Evolutionary conservation across 2,113 vertebrate genomes (phyloP).

Genomic region (Cryptomyrus ogoouensis): DNA sequence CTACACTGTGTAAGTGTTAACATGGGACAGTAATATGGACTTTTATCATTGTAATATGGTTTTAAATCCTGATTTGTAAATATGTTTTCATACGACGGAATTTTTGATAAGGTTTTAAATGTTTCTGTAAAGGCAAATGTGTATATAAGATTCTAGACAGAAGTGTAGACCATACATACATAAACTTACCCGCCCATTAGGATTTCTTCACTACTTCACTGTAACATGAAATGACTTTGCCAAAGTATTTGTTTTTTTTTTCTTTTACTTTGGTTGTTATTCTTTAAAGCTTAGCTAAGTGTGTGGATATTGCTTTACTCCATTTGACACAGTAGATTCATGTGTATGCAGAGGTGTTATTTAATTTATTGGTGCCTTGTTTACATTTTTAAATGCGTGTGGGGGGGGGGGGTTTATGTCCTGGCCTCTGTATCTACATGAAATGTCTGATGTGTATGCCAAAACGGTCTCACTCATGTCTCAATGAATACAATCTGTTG

Average conservation of each 20-base stretch:
- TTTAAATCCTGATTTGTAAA: slow-evolving; percentile 63
- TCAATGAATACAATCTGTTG: slow-evolving; percentile 53
- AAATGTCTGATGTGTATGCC: slow-evolving; percentile 39
- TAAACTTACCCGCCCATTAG: slow-evolving; percentile 58
- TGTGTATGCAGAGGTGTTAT: not conserved
- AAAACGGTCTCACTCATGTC: slow-evolving; percentile 54
- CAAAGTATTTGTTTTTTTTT: slow-evolving; percentile 48
- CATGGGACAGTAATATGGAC: not conserved
- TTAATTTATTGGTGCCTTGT: slow-evolving; percentile 33
- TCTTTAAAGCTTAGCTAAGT: slow-evolving; percentile 3
- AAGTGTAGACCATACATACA: slow-evolving; percentile 54
- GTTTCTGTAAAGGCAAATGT: slow-evolving; percentile 58
- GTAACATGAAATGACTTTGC: slow-evolving; percentile 49
- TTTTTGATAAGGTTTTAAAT: slow-evolving; percentile 68
- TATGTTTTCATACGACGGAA: slow-evolving; percentile 62
- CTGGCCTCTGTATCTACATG: slow-evolving; percentile 43
- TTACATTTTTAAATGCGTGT: slow-evolving; percentile 9
- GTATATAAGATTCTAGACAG: slow-evolving; percentile 71
- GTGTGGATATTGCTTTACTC: not conserved
- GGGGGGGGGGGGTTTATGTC: slow-evolving; percentile 20
- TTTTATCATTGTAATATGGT: slow-evolving; percentile 23
- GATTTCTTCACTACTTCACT: slow-evolving; percentile 46
- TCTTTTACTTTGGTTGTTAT: slow-evolving; percentile 15
- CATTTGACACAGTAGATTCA: slow-evolving; percentile 1
- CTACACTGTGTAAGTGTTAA: slow-evolving; percentile 38